Evolutionary conservation across 2,888 invertebrate species (phyloP).

Genomic region (Synanthedon vespiformis): DNA sequence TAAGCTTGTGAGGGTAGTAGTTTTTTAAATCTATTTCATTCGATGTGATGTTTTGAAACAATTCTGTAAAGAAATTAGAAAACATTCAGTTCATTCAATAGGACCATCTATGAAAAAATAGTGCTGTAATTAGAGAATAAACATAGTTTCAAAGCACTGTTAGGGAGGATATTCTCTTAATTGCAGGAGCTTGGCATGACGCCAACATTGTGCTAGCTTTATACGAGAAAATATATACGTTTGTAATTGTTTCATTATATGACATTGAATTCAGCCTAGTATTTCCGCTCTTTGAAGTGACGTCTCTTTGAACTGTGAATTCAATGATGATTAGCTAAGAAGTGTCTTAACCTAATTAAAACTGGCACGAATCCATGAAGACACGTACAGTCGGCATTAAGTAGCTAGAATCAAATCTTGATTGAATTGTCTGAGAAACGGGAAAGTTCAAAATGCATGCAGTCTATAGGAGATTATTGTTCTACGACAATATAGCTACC

Average conservation of each 20-base stretch:
- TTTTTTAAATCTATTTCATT: slow-evolving; percentile 36
- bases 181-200: not conserved
- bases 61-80: not conserved
- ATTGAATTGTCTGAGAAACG: too few relatives aligned
- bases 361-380: not conserved
- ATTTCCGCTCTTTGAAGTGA: too few relatives aligned
- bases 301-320: too few relatives aligned
- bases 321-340: too few relatives aligned
- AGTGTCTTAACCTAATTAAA: not conserved
- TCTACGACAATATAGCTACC: too few relatives aligned
- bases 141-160: not conserved
- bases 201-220: not conserved
- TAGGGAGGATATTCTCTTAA: not conserved
- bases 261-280: too few relatives aligned
- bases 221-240: not conserved
- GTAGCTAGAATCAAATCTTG: too few relatives aligned
- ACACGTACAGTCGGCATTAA: too few relatives aligned
- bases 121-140: not conserved
- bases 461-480: too few relatives aligned
- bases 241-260: not conserved
- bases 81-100: not conserved
- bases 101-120: not conserved
- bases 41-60: too few relatives aligned
- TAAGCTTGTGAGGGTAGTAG: slow-evolving; percentile 35
- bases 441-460: too few relatives aligned